phyloP scores from a whole-genome alignment of 2,113 vertebrate species.

The Hepsetus odoe region DNA sequence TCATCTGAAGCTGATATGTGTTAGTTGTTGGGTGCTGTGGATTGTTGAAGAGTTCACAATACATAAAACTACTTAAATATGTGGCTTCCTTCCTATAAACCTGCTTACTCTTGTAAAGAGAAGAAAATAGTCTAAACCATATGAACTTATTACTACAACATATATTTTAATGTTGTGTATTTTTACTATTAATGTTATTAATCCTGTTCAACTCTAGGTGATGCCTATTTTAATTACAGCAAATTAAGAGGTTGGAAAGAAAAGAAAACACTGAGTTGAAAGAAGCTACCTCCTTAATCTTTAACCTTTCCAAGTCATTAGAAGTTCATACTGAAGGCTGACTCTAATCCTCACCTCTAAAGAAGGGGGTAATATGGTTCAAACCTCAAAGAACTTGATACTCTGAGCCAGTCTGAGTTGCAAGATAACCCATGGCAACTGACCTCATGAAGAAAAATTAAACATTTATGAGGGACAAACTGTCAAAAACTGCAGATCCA shows the following conservation, averaged over 20 bases:
- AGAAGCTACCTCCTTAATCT: conserved; percentile 67
- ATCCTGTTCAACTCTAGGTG: neutral
- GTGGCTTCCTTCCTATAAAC: too few relatives aligned
- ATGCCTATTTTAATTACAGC: conserved; percentile 4
- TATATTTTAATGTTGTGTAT: neutral
- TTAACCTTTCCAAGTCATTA: conserved; percentile 73
- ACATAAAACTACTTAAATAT: too few relatives aligned
- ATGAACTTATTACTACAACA: too few relatives aligned
- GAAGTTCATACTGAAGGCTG: conserved; percentile 42
- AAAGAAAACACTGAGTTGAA: conserved; percentile 63
- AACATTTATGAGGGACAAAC: neutral
- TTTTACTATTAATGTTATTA: neutral
- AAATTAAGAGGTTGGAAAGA: conserved; percentile 32
- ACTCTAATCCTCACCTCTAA: neutral
- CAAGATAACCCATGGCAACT: neutral
- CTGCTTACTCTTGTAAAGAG: too few relatives aligned
- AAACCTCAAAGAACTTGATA: neutral
- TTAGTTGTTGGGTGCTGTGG: too few relatives aligned
- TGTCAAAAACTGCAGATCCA: conserved; percentile 12
- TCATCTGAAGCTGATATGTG: too few relatives aligned
- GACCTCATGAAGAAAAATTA: conserved; percentile 4
- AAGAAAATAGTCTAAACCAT: too few relatives aligned
- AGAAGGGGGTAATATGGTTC: neutral
- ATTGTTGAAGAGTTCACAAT: too few relatives aligned
- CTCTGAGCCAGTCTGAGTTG: neutral